phyloP scores from a whole-genome alignment of 2,113 vertebrate species.

The Oryzias woworae region DNA sequence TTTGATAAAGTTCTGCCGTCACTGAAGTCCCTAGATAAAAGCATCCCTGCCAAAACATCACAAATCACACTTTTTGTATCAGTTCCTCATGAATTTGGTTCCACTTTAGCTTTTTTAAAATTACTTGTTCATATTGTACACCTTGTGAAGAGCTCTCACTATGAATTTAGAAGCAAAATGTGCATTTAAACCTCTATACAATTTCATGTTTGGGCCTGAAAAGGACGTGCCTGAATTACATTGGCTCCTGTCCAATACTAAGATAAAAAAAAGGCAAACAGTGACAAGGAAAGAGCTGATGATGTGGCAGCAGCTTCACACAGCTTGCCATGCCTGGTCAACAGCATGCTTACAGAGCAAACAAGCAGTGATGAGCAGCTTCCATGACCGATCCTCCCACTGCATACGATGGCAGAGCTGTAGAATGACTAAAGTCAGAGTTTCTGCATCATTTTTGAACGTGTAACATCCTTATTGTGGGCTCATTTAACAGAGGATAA shows the following conservation, averaged over 20 bases:
- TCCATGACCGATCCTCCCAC: slow-evolving; percentile 15
- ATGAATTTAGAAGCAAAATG: not conserved
- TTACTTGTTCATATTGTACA: too few species aligned
- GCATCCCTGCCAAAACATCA: too few species aligned
- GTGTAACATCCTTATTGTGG: slow-evolving; percentile 17
- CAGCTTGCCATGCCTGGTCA: slow-evolving; percentile 28
- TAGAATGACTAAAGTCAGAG: slow-evolving; percentile 8
- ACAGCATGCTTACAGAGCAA: slow-evolving; percentile 45
- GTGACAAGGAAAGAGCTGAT: slow-evolving; percentile 36
- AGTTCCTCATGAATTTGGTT: too few species aligned
- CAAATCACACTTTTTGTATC: too few species aligned
- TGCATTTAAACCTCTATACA: not conserved
- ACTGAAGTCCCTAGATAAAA: too few species aligned
- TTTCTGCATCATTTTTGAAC: not conserved
- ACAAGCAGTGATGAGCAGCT: slow-evolving; percentile 42
- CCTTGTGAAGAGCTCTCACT: too few species aligned
- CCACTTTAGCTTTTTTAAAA: too few species aligned
- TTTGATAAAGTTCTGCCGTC: too few species aligned
- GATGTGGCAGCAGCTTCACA: slow-evolving; percentile 29
- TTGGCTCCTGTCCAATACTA: slow-evolving; percentile 27
- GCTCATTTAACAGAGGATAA: slow-evolving; percentile 17
- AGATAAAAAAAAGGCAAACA: slow-evolving; percentile 39
- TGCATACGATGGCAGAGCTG: slow-evolving; percentile 3
- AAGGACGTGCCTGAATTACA: slow-evolving; percentile 20
- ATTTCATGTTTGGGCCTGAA: slow-evolving; percentile 15